Conservation (phyloP, 2,113 vertebrate species). For the Antigone vipio region DNA sequence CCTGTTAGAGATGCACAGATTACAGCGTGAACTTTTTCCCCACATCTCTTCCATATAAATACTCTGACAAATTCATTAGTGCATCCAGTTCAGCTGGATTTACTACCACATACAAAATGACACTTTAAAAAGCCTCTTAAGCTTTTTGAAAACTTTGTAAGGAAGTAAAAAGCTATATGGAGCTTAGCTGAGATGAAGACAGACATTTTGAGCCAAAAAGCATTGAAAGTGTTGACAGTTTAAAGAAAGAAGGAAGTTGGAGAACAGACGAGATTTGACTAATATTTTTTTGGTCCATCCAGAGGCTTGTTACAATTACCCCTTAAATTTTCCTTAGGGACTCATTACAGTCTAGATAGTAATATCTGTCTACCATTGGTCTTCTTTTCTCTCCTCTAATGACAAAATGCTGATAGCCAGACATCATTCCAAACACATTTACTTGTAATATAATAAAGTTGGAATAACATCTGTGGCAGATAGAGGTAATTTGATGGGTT, state of each 20-base stretch:
- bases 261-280: slow-evolving; percentile 8
- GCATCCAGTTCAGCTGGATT: background rate
- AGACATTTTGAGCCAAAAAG: slow-evolving; percentile 20
- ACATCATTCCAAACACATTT: slow-evolving; percentile 27
- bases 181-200: slow-evolving; percentile 40
- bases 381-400: slow-evolving; percentile 24
- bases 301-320: slow-evolving; percentile 31
- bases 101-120: background rate
- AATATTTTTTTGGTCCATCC: slow-evolving; percentile 18
- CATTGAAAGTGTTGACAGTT: slow-evolving; percentile 41
- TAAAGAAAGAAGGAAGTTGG: slow-evolving; percentile 35
- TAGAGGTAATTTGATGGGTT: background rate
- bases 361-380: slow-evolving; percentile 15
- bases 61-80: background rate
- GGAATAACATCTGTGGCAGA: slow-evolving; percentile 17
- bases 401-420: slow-evolving; percentile 41
- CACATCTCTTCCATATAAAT: background rate
- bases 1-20: background rate
- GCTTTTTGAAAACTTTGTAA: slow-evolving; percentile 29
- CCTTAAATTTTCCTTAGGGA: slow-evolving; percentile 19
- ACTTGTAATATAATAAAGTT: slow-evolving; percentile 2
- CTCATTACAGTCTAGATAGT: slow-evolving; percentile 21
- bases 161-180: slow-evolving; percentile 5
- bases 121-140: slow-evolving; percentile 24
- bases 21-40: background rate